Evolutionary conservation across 1,140 invertebrate species (phyloP).

Genomic region (Trachymyrmex septentrionalis): DNA sequence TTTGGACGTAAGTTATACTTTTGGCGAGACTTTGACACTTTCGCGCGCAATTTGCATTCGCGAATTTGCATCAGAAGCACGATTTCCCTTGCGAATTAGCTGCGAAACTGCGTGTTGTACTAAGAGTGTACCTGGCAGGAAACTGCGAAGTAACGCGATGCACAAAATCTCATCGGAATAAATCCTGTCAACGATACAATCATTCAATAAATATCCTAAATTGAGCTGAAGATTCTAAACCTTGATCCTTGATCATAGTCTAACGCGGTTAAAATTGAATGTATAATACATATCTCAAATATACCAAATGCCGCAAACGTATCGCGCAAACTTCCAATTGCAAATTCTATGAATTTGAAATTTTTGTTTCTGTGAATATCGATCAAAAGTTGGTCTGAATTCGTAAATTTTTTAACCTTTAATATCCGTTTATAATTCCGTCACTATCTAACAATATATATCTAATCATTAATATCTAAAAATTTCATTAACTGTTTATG

Average conservation of each 20-base stretch:
- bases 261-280: background rate
- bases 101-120: constrained; percentile 60
- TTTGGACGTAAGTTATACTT: constrained; percentile 61
- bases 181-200: constrained; percentile 7
- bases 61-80: constrained; percentile 59
- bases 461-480: no score
- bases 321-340: background rate
- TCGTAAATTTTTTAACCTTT: background rate
- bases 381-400: background rate
- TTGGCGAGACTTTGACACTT: constrained; percentile 60
- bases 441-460: constrained; percentile 9
- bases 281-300: background rate
- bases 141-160: constrained; percentile 30
- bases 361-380: background rate
- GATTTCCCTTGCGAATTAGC: constrained; percentile 64
- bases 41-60: constrained; percentile 60
- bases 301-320: background rate
- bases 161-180: constrained; percentile 9
- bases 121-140: constrained; percentile 29
- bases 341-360: background rate
- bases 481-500: background rate
- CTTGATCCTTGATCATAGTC: constrained; percentile 19
- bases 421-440: background rate
- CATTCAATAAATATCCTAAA: constrained; percentile 41
- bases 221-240: background rate